These are phyloP conservation scores for Drosophila infuscata DNA, from an alignment of 2,888 invertebrate genomes.

Conservation along the genomic window DNA sequence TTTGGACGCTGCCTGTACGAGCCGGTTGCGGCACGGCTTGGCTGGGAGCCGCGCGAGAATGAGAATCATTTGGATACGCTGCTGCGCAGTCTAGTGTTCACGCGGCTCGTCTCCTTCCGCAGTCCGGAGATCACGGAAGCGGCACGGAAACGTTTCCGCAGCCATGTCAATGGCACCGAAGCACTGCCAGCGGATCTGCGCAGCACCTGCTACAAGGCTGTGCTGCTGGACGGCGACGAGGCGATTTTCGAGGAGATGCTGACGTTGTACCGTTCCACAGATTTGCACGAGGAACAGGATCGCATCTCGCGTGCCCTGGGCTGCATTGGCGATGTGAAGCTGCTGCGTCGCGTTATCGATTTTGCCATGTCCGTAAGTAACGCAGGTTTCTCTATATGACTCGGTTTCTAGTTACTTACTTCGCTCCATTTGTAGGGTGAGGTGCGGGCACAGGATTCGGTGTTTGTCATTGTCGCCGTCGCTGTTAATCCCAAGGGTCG, in stretches of 20 bases:
- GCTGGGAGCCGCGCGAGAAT: slow-evolving; percentile 93
- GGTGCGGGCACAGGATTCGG: slow-evolving; percentile 95
- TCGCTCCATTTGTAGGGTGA: slow-evolving; percentile 88
- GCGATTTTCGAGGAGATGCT: slow-evolving; percentile 91
- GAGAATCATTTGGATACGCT: slow-evolving; percentile 96
- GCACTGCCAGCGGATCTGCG: slow-evolving; percentile 94
- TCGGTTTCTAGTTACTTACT: not conserved
- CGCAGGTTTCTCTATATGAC: too few species aligned
- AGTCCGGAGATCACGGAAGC: slow-evolving; percentile 92
- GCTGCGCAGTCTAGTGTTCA: slow-evolving; percentile 93
- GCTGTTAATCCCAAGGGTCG: slow-evolving; percentile 93
- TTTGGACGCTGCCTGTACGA: slow-evolving; percentile 91
- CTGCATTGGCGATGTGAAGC: slow-evolving; percentile 89
- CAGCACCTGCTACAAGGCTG: slow-evolving; percentile 94
- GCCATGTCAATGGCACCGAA: slow-evolving; percentile 88
- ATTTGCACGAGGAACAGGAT: slow-evolving; percentile 97
- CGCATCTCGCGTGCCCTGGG: slow-evolving; percentile 94
- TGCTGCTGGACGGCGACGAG: slow-evolving; percentile 89
- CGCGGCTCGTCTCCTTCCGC: slow-evolving; percentile 92
- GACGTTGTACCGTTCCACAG: slow-evolving; percentile 92
- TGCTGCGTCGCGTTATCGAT: slow-evolving; percentile 91
- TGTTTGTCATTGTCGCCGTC: slow-evolving; percentile 95
- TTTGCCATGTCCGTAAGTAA: slow-evolving; percentile 92
- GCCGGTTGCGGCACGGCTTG: slow-evolving; percentile 90
- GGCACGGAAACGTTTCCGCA: slow-evolving; percentile 88